These are phyloP conservation scores for Masnerella sp. DNA, from an alignment of 2,888 invertebrate genomes.

Conservation along the genomic window DNA sequence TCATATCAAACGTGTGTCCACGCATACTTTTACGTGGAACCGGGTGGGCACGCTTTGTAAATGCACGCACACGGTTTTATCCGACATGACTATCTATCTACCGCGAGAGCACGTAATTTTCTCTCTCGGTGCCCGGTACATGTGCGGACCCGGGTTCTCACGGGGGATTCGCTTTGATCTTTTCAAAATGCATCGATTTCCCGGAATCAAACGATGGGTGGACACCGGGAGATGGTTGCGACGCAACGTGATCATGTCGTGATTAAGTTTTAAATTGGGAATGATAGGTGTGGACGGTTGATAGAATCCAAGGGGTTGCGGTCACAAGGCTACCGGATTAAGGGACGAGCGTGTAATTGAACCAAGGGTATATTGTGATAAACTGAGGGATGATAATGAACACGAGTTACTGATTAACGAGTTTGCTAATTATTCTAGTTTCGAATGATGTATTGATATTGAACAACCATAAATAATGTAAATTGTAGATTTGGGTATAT, in stretches of 20 bases:
- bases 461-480: too few species aligned
- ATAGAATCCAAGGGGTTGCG: too few species aligned
- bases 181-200: constrained; percentile 42
- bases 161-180: constrained; percentile 42
- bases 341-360: neutral
- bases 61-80: constrained; percentile 46
- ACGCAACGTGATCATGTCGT: neutral
- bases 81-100: constrained; percentile 40
- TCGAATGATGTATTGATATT: too few species aligned
- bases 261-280: constrained; percentile 27
- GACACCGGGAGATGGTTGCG: neutral
- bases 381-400: too few species aligned
- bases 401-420: too few species aligned
- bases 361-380: neutral
- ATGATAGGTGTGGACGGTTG: neutral
- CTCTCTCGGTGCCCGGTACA: constrained; percentile 29
- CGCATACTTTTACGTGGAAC: constrained; percentile 7
- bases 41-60: constrained; percentile 39
- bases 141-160: constrained; percentile 28
- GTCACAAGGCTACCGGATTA: too few species aligned
- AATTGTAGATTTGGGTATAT: too few species aligned
- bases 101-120: constrained; percentile 44
- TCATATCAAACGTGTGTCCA: too few species aligned
- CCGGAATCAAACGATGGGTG: constrained; percentile 26
- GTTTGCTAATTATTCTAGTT: too few species aligned